phyloP scores from a whole-genome alignment of 2,888 invertebrate species.

The Heliconius aoede region DNA sequence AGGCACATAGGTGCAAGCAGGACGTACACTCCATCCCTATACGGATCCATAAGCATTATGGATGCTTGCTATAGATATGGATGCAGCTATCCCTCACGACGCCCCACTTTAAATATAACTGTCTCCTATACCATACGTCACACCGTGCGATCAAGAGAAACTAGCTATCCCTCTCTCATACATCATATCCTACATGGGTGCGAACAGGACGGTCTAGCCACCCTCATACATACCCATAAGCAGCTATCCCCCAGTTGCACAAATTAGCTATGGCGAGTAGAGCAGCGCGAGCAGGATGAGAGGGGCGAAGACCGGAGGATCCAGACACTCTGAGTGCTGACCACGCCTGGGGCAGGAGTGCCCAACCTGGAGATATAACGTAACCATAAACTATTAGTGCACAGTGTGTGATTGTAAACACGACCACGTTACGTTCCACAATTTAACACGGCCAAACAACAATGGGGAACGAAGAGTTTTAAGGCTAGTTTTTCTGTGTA shows the following conservation, averaged over 20 bases:
- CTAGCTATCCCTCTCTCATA: not conserved
- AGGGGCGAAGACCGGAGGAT: slow-evolving; percentile 56
- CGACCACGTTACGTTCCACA: too few species aligned
- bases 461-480: too few species aligned
- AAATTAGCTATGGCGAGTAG: slow-evolving; percentile 85
- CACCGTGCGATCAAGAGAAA: not conserved
- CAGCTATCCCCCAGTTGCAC: slow-evolving; percentile 86
- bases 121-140: not conserved
- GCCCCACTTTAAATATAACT: not conserved
- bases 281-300: slow-evolving; percentile 77
- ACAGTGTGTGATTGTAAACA: not conserved
- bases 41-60: too few species aligned
- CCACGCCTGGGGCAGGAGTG: slow-evolving; percentile 50
- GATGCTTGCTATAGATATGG: too few species aligned
- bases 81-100: too few species aligned
- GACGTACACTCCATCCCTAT: too few species aligned
- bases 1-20: too few species aligned
- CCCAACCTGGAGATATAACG: slow-evolving; percentile 50
- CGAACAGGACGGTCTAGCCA: not conserved
- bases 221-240: slow-evolving; percentile 77
- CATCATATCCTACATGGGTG: not conserved
- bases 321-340: slow-evolving; percentile 46
- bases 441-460: too few species aligned
- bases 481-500: too few species aligned
- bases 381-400: too few species aligned